Base-by-base conservation (phyloP, 2,797 vertebrate genomes). In the Tangara arthus region DNA sequence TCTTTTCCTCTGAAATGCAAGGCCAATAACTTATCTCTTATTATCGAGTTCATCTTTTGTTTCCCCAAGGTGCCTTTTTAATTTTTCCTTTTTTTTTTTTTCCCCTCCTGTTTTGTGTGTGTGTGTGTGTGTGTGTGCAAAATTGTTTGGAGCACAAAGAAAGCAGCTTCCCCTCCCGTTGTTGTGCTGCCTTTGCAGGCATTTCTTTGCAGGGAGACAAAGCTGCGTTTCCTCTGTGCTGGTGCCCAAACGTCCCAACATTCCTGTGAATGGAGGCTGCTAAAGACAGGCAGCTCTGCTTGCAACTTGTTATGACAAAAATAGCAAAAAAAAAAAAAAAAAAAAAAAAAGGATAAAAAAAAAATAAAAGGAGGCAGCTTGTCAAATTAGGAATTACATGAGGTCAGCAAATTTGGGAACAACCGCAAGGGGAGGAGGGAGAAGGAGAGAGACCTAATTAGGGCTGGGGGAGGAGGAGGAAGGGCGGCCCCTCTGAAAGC, bases 361-460 rank as follows among this genome's bases (percentile, higher is more conserved):
- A 47, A 63, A 60, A 76, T 52, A 60, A 77, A 78, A n/a, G 52
- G 15, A 65, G 77, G 65, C 82, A 84, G 89, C 89, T 95, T 91
- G 86, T 96, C 88, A 80, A 93, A 93, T 97, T 96, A 93, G 89
- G 95, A 97, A 96, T 93, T 93, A 93, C 90, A 87, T 79, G 94
- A 94, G 86, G 85, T 97, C 96, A 97, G 96, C 95, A 97, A 94
- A 96, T 96, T 94, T 95, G 72, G 87, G 87, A 89, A 91, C 60
- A 59, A 66, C 26, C 59, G 7, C 88, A 47, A 87, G 68, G 71
- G 91, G 89, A 93, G 78, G 92, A 87, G 82, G 85, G 71, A 93
- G 83, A 93, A 30, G 42, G 79, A 86, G 87, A 92, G 93, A 92
- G 87, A 89, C n/a, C 79, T 92, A 86, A 95, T 95, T 92, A 87